Base-by-base conservation (phyloP, 2,113 vertebrate species). In the Orthonyx spaldingii region DNA sequence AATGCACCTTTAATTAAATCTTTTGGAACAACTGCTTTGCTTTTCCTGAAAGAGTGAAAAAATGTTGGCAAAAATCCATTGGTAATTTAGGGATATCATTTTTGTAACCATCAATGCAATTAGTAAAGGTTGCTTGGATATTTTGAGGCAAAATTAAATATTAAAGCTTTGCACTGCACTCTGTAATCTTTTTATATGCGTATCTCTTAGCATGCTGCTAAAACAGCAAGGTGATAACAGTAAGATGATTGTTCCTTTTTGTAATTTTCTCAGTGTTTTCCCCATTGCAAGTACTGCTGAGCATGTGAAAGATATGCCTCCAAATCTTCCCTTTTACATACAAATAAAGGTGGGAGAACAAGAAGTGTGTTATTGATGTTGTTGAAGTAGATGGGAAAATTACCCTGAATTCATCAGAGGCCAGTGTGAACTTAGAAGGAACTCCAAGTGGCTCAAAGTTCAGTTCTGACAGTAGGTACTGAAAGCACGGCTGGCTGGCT, bases 1-100 rank as follows among this genome's bases (percentile, higher is more conserved):
- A 95, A 89, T 80, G 68, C 46, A 89, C 17, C 33, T 96, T 92
- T 95, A 95, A 96, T 95, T 93, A 95, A 84, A 89, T 94, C 76
- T 95, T 49, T 91, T 84, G 64, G 68, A 95, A 82, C 5, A 70
- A 71, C 16, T n/a, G 28, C 27, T 75, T 83, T 87, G 32, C 39
- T 94, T 93, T 91, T 44, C 46, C 69, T 94, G 80, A 80, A 92
- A 93, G 79, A 56, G 68, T 87, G 75, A 66, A 77, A 89, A 87
- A 91, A 52, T 53, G 10, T 81, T 88, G 50, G 76, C 77, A 90
- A 60, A 27, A 70, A 94, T 93, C 77, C 64, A 44, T 60, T 95
- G 42, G 39, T 96, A 90, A 90, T 82, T 89, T 93, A 89, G 39
- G 33, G 35, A 72, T 78, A 89, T 77, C 1, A 61, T 88, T 96